Conservation (phyloP, 2,113 vertebrate genomes). For the Tychaedon coryphoeus region DNA sequence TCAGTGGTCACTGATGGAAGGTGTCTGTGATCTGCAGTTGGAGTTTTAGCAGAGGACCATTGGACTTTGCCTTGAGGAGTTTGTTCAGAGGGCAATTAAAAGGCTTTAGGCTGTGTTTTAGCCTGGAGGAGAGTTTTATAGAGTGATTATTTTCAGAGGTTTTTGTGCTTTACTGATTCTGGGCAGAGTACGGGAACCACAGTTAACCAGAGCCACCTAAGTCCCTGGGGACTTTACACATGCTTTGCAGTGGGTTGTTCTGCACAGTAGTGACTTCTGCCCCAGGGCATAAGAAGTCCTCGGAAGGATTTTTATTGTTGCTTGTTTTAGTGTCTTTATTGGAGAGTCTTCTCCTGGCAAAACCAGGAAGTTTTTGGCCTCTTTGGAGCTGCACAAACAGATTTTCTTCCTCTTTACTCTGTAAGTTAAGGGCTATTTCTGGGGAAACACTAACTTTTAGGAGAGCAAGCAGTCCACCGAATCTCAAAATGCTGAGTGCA, state of each 20-base stretch:
- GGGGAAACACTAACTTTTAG: background rate
- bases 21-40: background rate
- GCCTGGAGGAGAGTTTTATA: background rate
- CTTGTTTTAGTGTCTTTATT: background rate
- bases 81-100: background rate
- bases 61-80: background rate
- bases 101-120: background rate
- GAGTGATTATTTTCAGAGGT: background rate
- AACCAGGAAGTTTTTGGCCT: background rate
- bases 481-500: background rate
- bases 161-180: background rate
- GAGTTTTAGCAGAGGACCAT: background rate
- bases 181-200: background rate
- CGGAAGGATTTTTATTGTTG: background rate
- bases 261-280: background rate
- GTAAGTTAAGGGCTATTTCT: background rate
- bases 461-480: background rate
- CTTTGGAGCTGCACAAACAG: background rate
- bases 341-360: background rate
- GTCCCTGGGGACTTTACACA: rapidly evolving
- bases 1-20: background rate
- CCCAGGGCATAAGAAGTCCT: background rate
- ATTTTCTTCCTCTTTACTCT: background rate
- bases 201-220: background rate
- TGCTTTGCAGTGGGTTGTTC: background rate